Base-by-base conservation (phyloP, 2,797 vertebrate genomes). In the Phataginus tricuspis region DNA sequence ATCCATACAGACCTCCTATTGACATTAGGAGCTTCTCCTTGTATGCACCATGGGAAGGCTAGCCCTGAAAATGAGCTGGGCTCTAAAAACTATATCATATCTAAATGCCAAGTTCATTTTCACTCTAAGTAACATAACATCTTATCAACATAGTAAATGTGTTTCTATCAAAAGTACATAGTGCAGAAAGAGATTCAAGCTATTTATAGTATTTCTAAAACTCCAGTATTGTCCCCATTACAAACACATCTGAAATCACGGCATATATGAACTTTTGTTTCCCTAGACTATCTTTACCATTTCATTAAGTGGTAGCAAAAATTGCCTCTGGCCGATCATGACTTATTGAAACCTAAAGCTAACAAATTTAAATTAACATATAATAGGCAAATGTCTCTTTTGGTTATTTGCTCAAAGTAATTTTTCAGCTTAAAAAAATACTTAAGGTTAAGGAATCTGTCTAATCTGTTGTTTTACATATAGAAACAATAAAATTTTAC, bases 301-400 rank as follows among this genome's bases (percentile, higher is more conserved):
- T 88, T 90, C 29, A 94, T 96, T 91, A 90, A 96, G 97, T 80
- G 90, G 84, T 68, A 96, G 68, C 94, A 94, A 95, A 88, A 97
- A 86, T 95, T 68, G 94, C 85, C 95, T 96, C 84, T 78, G 97
- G 94, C 97, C 98, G 96, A 97, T 98, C 45, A 63, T 68, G 85
- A 98, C 57, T 96, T 94, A 98, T 96, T 96, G 97, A 97, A 99
- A 98, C 97, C 98, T 98, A 98, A 97, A 97, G 98, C 98, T 98
- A 98, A 98, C 96, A 98, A 99, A 98, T 98, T 96, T 97, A 98
- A 97, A 97, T 97, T 86, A 98, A 98, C 87, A 95, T 89, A 97
- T 96, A 83, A 34, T 83, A 96, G 95, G 92, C 84, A 95, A 80
- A 93, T 94, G 97, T 98, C 96, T 96, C 94, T 95, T 98, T 97